Base-by-base conservation (phyloP, 2,888 invertebrate species). In the Cheilosia urbana region DNA sequence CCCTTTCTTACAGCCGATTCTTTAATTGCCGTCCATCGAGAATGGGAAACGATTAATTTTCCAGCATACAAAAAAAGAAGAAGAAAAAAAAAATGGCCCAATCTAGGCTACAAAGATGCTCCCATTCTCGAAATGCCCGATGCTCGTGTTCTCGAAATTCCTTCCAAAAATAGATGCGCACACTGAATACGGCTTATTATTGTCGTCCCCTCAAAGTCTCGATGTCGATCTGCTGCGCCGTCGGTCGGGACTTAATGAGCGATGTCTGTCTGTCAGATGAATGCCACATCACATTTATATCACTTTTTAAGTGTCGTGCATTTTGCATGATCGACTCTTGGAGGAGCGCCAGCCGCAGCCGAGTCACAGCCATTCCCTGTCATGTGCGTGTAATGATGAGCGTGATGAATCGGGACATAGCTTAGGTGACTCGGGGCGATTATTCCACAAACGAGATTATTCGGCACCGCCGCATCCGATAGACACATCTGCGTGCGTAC, bases 261-360 rank as follows among this genome's bases (percentile, higher is more conserved):
- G 83, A 83, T 83, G 73, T 37, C 57, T 27, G 62, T 62, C 78
- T 83, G 83, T 79, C 83, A 73, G 57, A 83, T 79, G 30, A 79
- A 79, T 83, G 79, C 79, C 83, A 79, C 68, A 69, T 83, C 72
- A 58, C 78, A 83, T 83, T 83, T 73, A 79, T 73, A 79, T 83
- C 58, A 49, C 73, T 73, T 73, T 83, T 63, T 63, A 68, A 79
- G 83, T 83, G 68, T 63, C 51, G 47, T 30, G 42, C 63, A 79
- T 57, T 66, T 57, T 68, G 47, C 49, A 47, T 62, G 63, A 78
- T 79, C 68, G 79, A 73, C 58, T 79, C 57, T 83, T 83, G 83
- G 83, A 79, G 73, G 62, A 79, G 63, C 83, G 79, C 83, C 83
- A 83, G 66, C 45, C 15, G 21, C 34, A 3, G n/a, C 9, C 58